Percentiles rank a stretch among this genome's conserved stretches.
These are phyloP conservation scores for Agelastica alni DNA, from an alignment of 2,888 invertebrate genomes.

Conservation along the genomic window DNA sequence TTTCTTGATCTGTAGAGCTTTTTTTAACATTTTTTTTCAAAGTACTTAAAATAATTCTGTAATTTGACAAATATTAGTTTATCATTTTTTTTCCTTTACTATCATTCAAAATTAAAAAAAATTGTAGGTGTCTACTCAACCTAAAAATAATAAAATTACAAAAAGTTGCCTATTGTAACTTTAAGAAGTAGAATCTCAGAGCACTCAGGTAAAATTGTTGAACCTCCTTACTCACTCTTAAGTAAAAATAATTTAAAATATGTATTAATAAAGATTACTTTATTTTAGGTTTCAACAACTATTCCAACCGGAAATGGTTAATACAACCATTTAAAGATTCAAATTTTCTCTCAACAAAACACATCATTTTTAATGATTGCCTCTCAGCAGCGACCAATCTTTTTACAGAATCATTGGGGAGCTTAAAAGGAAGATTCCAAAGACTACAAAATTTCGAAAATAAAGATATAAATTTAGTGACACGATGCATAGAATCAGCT, in stretches of 20 bases:
- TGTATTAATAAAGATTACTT: background rate
- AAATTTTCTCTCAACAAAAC: background rate
- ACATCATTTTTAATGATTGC: constrained; percentile 18
- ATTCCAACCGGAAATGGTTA: constrained; percentile 25
- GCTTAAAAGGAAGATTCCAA: constrained; percentile 28
- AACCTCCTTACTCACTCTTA: no score
- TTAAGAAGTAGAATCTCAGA: no score
- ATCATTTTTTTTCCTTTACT: no score
- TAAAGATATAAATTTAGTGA: constrained; percentile 18
- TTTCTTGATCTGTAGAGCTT: no score
- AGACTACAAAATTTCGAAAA: constrained; percentile 26
- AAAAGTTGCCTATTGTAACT: no score
- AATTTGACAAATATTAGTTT: no score
- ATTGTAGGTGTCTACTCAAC: no score
- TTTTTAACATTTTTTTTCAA: no score
- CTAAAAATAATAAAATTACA: no score
- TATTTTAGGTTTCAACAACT: constrained; percentile 23
- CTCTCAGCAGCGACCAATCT: constrained; percentile 14
- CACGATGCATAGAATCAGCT: constrained; percentile 20
- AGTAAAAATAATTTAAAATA: background rate
- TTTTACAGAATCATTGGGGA: constrained; percentile 17
- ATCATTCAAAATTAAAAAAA: no score
- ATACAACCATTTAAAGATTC: constrained; percentile 13
- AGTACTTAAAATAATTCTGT: no score
- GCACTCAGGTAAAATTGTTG: no score